Conservation (phyloP, 2,113 vertebrate genomes). For the Callionymus lyra region DNA sequence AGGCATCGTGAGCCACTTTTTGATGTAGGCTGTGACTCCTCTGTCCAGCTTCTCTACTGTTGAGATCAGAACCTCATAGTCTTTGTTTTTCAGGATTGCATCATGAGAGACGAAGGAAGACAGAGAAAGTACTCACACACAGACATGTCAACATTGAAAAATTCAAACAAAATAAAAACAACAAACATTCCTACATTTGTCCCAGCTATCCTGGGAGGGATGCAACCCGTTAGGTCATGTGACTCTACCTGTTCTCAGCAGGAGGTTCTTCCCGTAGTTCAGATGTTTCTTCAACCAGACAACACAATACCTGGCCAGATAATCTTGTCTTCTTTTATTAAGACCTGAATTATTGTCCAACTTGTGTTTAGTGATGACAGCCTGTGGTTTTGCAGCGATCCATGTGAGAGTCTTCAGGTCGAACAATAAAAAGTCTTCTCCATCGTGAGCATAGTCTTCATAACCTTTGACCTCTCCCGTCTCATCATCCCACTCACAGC, state of each 20-base stretch:
- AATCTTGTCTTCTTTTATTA: too few relatives aligned
- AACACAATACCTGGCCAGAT: conserved; percentile 8
- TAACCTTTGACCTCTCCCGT: background rate
- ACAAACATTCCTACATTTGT: too few relatives aligned
- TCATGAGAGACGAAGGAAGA: too few relatives aligned
- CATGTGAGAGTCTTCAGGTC: conserved; percentile 18
- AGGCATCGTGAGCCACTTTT: too few relatives aligned
- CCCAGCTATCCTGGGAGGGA: too few relatives aligned
- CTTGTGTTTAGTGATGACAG: background rate
- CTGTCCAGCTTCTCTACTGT: too few relatives aligned
- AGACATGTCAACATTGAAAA: too few relatives aligned
- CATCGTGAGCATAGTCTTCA: fast-evolving
- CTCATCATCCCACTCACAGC: conserved; percentile 34
- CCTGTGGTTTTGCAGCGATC: background rate
- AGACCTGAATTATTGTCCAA: background rate
- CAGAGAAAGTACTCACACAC: too few relatives aligned
- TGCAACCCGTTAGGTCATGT: background rate
- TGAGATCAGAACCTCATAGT: too few relatives aligned
- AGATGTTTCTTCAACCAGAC: conserved; percentile 33
- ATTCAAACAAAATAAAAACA: too few relatives aligned
- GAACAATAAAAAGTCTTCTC: conserved; percentile 30
- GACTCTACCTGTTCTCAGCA: conserved; percentile 17
- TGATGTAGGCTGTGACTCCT: too few relatives aligned
- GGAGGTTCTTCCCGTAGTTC: conserved; percentile 1
- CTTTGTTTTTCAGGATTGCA: too few relatives aligned